Evolutionary conservation across 2,888 invertebrate genomes (phyloP).

Genomic region (Drosophila pegasa): DNA sequence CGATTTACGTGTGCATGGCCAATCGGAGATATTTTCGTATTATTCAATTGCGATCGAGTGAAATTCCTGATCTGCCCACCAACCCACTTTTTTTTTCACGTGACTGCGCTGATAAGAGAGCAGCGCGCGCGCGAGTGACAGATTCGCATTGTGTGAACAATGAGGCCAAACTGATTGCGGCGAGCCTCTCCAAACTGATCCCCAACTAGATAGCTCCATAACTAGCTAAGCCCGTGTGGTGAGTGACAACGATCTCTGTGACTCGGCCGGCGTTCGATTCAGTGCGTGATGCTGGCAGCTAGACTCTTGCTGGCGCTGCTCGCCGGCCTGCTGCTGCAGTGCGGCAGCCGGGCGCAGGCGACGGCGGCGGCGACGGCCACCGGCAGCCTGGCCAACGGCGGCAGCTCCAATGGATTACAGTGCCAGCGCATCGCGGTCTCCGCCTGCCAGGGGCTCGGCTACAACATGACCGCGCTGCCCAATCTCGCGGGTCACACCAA

Average conservation of each 20-base stretch:
- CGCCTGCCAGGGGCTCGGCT: conserved; percentile 92
- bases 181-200: conserved; percentile 27
- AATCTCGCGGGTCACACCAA: conserved; percentile 93
- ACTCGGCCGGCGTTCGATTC: conserved; percentile 3
- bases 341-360: conserved; percentile 17
- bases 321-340: conserved; percentile 19
- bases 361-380: conserved; percentile 15
- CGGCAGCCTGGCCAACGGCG: conserved; percentile 38
- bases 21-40: conserved; percentile 7
- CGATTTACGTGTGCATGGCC: conserved; percentile 1
- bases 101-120: conserved; percentile 24
- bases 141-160: conserved; percentile 22
- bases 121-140: conserved; percentile 11
- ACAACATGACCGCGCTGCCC: conserved; percentile 94
- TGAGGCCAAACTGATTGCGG: conserved; percentile 38
- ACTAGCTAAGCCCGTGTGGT: not conserved
- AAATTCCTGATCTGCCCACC: not conserved
- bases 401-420: conserved; percentile 85
- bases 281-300: conserved; percentile 17
- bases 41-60: conserved; percentile 3
- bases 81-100: conserved; percentile 47
- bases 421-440: conserved; percentile 93
- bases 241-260: not conserved
- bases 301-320: conserved; percentile 20
- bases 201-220: conserved; percentile 1